Conservation (phyloP, 2,797 vertebrate genomes). For the Kryptolebias ocellatus region DNA sequence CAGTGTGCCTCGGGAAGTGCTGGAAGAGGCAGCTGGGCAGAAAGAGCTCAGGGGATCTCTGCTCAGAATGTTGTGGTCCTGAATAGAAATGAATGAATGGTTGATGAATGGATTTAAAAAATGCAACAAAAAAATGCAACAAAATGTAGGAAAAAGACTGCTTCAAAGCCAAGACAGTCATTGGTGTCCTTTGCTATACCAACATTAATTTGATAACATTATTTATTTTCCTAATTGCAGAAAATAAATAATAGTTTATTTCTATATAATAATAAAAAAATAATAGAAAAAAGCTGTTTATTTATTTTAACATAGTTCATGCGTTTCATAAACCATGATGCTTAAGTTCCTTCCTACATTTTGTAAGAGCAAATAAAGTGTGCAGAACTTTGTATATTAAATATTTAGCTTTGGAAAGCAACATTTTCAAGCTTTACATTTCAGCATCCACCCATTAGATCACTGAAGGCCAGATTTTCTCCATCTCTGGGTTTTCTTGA, state of each 20-base stretch:
- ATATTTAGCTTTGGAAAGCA: background rate
- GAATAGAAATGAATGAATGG: background rate
- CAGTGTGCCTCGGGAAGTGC: no score
- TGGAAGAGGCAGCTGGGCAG: background rate
- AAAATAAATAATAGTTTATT: no score
- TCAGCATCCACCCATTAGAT: background rate
- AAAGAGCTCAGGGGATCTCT: background rate
- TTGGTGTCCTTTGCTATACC: background rate
- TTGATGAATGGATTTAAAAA: no score
- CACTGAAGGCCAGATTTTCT: conserved; percentile 16
- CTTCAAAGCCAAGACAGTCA: no score
- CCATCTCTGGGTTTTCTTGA: background rate
- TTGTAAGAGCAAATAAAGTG: background rate
- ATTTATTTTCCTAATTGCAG: background rate
- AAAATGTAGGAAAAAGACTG: no score
- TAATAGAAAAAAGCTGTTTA: no score
- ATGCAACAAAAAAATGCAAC: no score
- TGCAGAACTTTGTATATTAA: no score
- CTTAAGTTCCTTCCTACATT: background rate
- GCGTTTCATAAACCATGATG: background rate
- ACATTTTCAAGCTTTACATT: background rate
- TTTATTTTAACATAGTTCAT: background rate
- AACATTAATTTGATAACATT: background rate
- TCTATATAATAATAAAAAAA: no score
- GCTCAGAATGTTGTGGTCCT: background rate